Conservation (phyloP, 2,888 invertebrate genomes). For the Pachydiplax longipennis region DNA sequence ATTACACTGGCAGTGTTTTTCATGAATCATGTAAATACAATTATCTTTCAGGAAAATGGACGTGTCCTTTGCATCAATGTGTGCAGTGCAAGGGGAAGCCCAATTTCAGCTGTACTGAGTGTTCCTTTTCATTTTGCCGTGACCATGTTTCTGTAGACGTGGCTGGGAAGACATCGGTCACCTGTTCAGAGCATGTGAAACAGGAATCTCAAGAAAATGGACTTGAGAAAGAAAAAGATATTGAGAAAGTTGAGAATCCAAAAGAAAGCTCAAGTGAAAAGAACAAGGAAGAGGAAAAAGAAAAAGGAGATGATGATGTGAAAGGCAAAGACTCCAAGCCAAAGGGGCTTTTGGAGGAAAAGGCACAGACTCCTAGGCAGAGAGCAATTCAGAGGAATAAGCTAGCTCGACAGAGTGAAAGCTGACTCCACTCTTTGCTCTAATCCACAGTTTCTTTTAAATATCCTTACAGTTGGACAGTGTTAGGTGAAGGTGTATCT, state of each 20-base stretch:
- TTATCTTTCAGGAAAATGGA: background rate
- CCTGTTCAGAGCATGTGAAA: background rate
- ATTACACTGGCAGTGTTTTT: background rate
- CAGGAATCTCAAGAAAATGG: background rate
- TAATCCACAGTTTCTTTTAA: background rate
- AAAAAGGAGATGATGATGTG: background rate
- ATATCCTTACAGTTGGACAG: background rate
- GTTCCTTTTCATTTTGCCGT: conserved; percentile 6
- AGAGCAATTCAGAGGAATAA: background rate
- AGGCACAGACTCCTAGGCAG: background rate
- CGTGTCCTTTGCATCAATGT: background rate
- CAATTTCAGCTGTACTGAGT: background rate
- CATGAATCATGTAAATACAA: background rate
- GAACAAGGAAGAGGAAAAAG: background rate
- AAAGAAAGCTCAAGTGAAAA: background rate
- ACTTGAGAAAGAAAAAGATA: background rate
- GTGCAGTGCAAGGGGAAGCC: background rate
- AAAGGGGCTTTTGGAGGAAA: background rate
- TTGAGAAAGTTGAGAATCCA: background rate
- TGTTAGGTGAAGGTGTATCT: background rate
- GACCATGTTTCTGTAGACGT: background rate
- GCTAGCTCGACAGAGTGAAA: background rate
- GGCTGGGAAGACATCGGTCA: background rate
- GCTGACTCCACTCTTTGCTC: background rate
- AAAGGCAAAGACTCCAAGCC: background rate